Conservation (phyloP, 1,140 invertebrate species). For the Drosophila kepulauana region DNA sequence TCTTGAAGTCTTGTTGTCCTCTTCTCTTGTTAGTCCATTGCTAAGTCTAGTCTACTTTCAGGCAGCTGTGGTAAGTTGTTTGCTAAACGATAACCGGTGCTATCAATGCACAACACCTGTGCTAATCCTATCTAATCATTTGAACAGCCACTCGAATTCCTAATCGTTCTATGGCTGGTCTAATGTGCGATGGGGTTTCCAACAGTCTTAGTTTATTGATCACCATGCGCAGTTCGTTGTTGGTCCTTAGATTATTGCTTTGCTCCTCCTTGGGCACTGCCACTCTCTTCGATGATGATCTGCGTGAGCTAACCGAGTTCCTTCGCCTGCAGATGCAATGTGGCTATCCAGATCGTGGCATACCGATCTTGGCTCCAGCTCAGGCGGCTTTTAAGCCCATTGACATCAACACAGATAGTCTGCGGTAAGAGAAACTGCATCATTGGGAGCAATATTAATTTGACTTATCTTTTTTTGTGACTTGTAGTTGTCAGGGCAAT, state of each 20-base stretch:
- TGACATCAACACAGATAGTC: slow-evolving; percentile 8
- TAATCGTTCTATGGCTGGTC: slow-evolving; percentile 26
- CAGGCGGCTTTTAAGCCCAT: slow-evolving; percentile 51
- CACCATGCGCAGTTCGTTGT: slow-evolving; percentile 53
- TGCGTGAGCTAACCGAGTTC: slow-evolving; percentile 75
- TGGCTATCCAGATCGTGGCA: slow-evolving; percentile 63
- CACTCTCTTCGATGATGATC: slow-evolving; percentile 72
- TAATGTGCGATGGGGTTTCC: background rate
- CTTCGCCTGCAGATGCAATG: slow-evolving; percentile 78
- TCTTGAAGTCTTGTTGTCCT: background rate
- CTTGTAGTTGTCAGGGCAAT: slow-evolving; percentile 61
- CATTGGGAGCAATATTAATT: no score
- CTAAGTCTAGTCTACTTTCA: slow-evolving; percentile 26
- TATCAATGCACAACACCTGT: slow-evolving; percentile 30
- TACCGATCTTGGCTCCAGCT: slow-evolving; percentile 71
- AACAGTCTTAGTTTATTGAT: slow-evolving; percentile 33
- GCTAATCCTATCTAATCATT: slow-evolving; percentile 47
- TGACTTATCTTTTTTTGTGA: background rate
- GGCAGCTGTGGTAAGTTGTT: slow-evolving; percentile 2
- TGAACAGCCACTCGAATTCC: slow-evolving; percentile 23
- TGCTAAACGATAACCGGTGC: background rate
- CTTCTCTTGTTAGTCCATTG: background rate
- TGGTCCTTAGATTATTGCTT: slow-evolving; percentile 43
- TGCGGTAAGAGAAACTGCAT: slow-evolving; percentile 40
- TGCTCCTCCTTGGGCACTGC: slow-evolving; percentile 52